Evolutionary conservation across 2,797 vertebrate genomes (phyloP).

Genomic region (Ctenopoma kingsleyae): DNA sequence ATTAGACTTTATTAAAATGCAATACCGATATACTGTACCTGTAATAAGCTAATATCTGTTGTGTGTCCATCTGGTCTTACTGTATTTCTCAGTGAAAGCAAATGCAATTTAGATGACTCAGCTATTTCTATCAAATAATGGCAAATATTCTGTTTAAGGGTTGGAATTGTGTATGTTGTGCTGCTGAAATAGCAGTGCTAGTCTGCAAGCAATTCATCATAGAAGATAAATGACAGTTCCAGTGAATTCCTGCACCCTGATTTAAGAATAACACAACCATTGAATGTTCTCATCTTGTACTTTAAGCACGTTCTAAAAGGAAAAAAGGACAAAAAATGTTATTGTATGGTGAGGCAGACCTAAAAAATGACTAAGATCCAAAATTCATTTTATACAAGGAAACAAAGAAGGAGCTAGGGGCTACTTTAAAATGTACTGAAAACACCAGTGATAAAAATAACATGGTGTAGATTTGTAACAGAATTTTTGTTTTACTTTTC

Average conservation of each 20-base stretch:
- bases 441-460: conserved; percentile 21
- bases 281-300: background rate
- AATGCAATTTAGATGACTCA: background rate
- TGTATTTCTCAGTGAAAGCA: background rate
- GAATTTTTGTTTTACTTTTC: conserved; percentile 6
- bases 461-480: conserved; percentile 6
- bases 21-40: too few relatives aligned
- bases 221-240: too few relatives aligned
- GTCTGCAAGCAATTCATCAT: background rate
- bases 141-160: background rate
- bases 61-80: background rate
- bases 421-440: conserved; percentile 21
- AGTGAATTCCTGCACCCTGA: background rate
- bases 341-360: background rate
- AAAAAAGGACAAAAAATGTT: background rate
- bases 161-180: background rate
- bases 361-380: background rate
- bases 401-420: background rate
- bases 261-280: background rate
- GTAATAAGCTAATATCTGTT: background rate
- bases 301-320: background rate
- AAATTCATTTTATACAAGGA: background rate
- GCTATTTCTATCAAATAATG: background rate
- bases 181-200: background rate
- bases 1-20: too few relatives aligned